Evolutionary conservation across 2,113 vertebrate species (phyloP).

Genomic region (Poeciliopsis occidentalis): DNA sequence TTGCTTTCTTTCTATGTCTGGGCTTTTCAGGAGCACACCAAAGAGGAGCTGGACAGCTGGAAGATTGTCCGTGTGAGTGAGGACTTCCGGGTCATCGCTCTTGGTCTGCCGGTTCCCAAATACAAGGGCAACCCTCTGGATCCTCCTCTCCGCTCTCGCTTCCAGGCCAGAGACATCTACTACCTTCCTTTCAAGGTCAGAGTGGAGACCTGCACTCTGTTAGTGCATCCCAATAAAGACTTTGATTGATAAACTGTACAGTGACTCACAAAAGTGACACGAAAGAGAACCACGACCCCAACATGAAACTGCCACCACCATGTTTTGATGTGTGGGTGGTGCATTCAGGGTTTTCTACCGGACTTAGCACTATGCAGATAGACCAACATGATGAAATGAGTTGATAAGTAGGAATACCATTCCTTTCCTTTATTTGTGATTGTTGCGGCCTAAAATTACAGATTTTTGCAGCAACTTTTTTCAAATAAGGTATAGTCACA

Average conservation of each 20-base stretch:
- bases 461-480: too few species aligned
- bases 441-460: too few species aligned
- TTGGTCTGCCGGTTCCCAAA: conserved; percentile 93
- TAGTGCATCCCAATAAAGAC: not conserved
- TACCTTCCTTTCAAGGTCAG: conserved; percentile 93
- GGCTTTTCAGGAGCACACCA: conserved; percentile 86
- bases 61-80: conserved; percentile 96
- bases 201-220: not conserved
- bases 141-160: conserved; percentile 94
- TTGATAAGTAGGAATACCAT: too few species aligned
- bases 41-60: conserved; percentile 90
- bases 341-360: not conserved
- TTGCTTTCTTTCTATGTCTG: conserved; percentile 3
- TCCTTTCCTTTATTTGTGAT: too few species aligned
- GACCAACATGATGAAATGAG: too few species aligned
- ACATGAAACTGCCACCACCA: not conserved
- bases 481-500: too few species aligned
- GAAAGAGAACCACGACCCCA: not conserved
- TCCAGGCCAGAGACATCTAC: conserved; percentile 96
- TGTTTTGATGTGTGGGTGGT: not conserved
- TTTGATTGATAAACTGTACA: not conserved
- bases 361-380: too few species aligned
- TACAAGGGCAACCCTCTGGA: conserved; percentile 95
- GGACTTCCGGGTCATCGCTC: conserved; percentile 95
- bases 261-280: not conserved